A percentile compares a stretch with the other conserved stretches of the same genome.
Conservation (phyloP, 2,888 invertebrate species). For the Phrixothrix hirtus region DNA sequence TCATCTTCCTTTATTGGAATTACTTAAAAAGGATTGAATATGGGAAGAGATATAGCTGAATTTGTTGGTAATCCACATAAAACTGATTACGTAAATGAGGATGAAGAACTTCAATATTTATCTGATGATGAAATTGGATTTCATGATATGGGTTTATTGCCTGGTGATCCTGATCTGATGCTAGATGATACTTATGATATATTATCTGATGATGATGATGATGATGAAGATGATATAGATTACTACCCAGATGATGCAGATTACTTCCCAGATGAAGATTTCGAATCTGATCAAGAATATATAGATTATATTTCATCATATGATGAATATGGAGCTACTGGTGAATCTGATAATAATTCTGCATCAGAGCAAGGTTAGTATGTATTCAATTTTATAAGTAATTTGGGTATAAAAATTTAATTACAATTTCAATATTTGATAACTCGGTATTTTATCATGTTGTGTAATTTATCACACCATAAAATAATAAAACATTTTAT, state of each 20-base stretch:
- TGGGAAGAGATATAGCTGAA: conserved; percentile 17
- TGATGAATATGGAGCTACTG: too few species aligned
- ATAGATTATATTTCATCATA: conserved; percentile 24
- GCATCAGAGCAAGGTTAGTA: conserved; percentile 30
- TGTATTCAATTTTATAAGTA: too few species aligned
- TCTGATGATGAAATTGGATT: conserved; percentile 21
- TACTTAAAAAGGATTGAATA: too few species aligned
- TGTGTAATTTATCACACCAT: too few species aligned
- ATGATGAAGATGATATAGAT: too few species aligned
- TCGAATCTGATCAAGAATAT: conserved; percentile 26
- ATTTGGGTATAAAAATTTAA: too few species aligned
- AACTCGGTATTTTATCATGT: too few species aligned
- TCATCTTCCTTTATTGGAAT: too few species aligned
- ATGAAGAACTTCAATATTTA: conserved; percentile 19
- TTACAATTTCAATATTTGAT: too few species aligned
- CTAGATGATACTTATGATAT: conserved; percentile 16
- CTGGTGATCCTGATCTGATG: conserved; percentile 13
- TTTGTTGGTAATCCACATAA: conserved; percentile 28
- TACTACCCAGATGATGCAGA: conserved; percentile 19
- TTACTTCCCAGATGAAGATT: conserved; percentile 13
- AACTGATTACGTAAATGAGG: conserved; percentile 27
- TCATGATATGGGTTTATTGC: conserved; percentile 8
- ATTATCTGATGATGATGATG: conserved; percentile 20
- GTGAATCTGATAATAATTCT: too few species aligned
- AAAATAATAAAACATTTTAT: too few species aligned